phyloP scores from a whole-genome alignment of 35 echinoderm and acorn worm genomes.

The Diadema setosum region DNA sequence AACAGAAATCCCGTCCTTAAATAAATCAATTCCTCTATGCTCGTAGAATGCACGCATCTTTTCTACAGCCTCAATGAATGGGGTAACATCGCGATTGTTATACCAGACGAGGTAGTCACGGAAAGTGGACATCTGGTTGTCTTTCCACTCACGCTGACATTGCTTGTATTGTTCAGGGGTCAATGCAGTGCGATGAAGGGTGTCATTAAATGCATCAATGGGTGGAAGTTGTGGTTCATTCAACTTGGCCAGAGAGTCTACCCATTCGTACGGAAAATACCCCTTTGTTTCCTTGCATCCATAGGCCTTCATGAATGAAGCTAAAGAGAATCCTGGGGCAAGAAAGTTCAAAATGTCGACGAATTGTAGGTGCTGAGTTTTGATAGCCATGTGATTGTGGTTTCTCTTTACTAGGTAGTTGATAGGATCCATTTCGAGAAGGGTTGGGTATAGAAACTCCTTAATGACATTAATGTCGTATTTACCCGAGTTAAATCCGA shows the following conservation, averaged over 20 bases:
- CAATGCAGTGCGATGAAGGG: neutral
- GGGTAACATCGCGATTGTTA: constrained; percentile 34
- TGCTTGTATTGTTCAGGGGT: neutral
- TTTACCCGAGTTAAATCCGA: constrained; percentile 49
- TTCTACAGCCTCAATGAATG: constrained; percentile 4
- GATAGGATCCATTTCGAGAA: neutral
- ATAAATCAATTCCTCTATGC: neutral
- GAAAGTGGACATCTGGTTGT: neutral
- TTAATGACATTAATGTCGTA: too few species aligned
- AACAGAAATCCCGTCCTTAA: constrained; percentile 43
- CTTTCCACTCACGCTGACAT: neutral
- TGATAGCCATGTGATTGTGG: neutral
- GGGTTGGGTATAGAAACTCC: too few species aligned
- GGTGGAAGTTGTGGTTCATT: neutral
- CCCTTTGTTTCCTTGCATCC: neutral
- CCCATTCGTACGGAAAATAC: neutral
- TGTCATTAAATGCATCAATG: neutral
- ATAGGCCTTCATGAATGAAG: neutral
- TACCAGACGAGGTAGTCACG: constrained; percentile 46
- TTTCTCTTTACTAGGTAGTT: neutral
- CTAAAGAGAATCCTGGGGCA: constrained; percentile 21
- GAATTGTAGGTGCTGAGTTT: neutral
- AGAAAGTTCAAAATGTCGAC: constrained; percentile 33
- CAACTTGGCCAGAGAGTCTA: neutral
- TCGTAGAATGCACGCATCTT: constrained; percentile 42